Evolutionary conservation across 2,888 invertebrate genomes (phyloP).

Genomic region (Lasioglossum vierecki): DNA sequence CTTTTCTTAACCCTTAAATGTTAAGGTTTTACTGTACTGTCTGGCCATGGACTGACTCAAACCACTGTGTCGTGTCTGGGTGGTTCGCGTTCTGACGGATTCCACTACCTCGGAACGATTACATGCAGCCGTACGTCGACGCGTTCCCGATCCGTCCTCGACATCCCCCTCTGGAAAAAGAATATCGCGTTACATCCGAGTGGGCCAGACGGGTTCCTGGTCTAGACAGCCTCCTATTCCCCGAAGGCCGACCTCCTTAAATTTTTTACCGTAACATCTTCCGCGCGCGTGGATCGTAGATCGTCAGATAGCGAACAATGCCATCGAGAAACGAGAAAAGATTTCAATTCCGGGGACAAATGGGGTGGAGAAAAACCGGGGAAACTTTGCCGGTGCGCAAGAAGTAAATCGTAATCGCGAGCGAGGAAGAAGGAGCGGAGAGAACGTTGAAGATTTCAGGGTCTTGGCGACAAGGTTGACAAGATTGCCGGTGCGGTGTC

Average conservation of each 20-base stretch:
- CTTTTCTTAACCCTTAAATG: too few relatives aligned
- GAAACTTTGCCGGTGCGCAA: neutral
- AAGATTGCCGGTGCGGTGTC: conserved; percentile 36
- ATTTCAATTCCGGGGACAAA: neutral
- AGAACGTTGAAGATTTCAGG: conserved; percentile 28
- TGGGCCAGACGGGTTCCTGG: conserved; percentile 30
- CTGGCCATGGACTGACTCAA: conserved; percentile 16
- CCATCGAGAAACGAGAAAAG: neutral
- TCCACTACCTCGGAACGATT: conserved; percentile 39
- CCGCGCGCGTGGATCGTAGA: neutral
- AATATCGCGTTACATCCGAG: conserved; percentile 46
- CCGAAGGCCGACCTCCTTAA: neutral
- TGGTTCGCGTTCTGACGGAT: conserved; percentile 45
- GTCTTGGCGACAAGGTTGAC: conserved; percentile 50
- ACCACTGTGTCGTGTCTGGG: conserved; percentile 54
- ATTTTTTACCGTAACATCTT: conserved; percentile 1
- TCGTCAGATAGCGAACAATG: neutral
- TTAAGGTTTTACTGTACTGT: neutral
- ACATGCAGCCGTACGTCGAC: conserved; percentile 59
- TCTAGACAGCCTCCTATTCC: neutral
- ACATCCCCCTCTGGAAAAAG: conserved; percentile 39
- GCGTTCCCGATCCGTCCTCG: conserved; percentile 54
- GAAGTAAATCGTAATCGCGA: neutral
- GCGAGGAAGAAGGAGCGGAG: neutral
- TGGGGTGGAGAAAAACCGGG: neutral